Evolutionary conservation across 1,140 invertebrate species (phyloP), one percentile per base, ranked within the genome.

Genomic region (Atopsyche davidsoni): DNA sequence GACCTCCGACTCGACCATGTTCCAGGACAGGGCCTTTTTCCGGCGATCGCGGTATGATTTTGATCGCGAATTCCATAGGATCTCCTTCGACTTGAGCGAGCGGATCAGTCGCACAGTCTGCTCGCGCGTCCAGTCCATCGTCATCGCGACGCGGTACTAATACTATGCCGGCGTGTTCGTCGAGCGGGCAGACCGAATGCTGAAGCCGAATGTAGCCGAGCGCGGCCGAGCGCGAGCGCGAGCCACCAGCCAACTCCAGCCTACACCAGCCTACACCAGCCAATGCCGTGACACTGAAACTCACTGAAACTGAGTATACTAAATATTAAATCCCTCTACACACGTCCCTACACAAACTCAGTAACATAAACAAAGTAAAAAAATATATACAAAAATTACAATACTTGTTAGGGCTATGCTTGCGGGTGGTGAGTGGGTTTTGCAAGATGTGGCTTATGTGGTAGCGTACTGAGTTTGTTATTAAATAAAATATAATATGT

Each of bases 21-120:
- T 24, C 55, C 55, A 58, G 19, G 55, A 51, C 10, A 45, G 22
- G 0, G 51, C 47, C 19, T 58, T 58, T 51, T 46, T 53, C 24
- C 31, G 36, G 32, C 51, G 39, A 25, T 58, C 51, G 6, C 38
- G 23, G 47, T 51, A 58, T 0, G 31, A 45, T 23, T 58, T 58
- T 1, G 51, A 53, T 17, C 39, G 17, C 11, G 46, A 50, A 38
- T 58, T 58, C 55, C 55, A 58, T 11, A 58, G 14, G 2, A 51
- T 38, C 9, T 51, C 51, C 9, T 58, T 46, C n/a, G 28, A 31
- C 16, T 50, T 50, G 2, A 53, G 32, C 25, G 43, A 34, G 28
- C 51, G 41, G 13, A 58, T 51, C 3, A 58, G 39, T 23, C 35
- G 31, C 25, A 58, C 44, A 2, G 51, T 53, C 21, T 53, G 46